Evolutionary conservation across 92 coral and sea anemone species (phyloP).

Genomic region (Zoanthus sociatus): DNA sequence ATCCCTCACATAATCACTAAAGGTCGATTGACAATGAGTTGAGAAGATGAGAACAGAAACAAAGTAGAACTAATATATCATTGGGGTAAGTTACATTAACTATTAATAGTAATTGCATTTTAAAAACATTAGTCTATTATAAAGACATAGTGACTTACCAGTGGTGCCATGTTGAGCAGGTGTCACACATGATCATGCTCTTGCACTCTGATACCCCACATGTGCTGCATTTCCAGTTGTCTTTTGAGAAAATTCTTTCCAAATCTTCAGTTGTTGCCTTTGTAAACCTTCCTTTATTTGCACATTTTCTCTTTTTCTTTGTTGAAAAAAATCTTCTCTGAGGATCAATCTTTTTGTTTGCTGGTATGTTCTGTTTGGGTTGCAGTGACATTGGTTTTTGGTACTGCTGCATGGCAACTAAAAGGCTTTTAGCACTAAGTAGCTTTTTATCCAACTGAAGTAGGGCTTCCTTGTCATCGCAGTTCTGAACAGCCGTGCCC

Average conservation of each 20-base stretch:
- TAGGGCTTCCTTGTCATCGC: slow-evolving; percentile 20
- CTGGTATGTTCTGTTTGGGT: slow-evolving; percentile 33
- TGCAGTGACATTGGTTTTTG: slow-evolving; percentile 23
- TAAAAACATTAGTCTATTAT: not conserved
- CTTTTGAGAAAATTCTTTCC: slow-evolving; percentile 29
- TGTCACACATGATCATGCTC: slow-evolving; percentile 29
- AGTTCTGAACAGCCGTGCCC: slow-evolving; percentile 20
- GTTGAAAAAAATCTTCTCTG: slow-evolving; percentile 41
- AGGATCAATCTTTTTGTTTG: slow-evolving; percentile 43
- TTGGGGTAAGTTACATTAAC: not conserved
- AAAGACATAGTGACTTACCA: not conserved
- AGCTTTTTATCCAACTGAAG: slow-evolving; percentile 41
- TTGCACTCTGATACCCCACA: slow-evolving; percentile 25
- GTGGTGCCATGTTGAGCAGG: slow-evolving; percentile 33
- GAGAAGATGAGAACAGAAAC: not conserved
- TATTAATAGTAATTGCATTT: not conserved
- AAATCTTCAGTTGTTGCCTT: slow-evolving; percentile 44
- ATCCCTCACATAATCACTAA: not conserved
- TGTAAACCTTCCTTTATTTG: slow-evolving; percentile 27
- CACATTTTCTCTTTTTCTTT: slow-evolving; percentile 32
- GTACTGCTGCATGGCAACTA: slow-evolving; percentile 29
- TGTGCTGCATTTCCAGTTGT: slow-evolving; percentile 25
- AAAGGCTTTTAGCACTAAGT: slow-evolving; percentile 39
- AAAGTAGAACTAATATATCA: not conserved
- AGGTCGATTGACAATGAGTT: not conserved